Conservation (phyloP, 2,113 vertebrate genomes). For the Plestiodon gilberti region DNA sequence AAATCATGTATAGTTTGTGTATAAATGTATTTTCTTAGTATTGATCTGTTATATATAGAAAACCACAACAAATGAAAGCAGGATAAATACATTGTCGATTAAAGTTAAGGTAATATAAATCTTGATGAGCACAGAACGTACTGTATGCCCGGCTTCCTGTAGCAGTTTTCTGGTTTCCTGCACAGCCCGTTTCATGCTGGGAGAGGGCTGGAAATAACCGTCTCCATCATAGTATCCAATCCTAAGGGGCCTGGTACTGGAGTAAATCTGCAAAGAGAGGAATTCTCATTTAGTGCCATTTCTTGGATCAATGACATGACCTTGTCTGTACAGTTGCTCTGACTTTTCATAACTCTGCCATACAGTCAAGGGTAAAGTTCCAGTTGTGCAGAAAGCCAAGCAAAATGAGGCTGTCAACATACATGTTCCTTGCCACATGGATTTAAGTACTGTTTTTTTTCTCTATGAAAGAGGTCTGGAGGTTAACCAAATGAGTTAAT, state of each 20-base stretch:
- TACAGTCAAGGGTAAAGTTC: background rate
- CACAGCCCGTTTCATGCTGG: constrained; percentile 83
- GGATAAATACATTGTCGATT: background rate
- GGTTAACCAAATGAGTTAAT: background rate
- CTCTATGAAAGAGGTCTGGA: background rate
- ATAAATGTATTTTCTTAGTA: background rate
- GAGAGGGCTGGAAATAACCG: constrained; percentile 74
- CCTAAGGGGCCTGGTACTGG: constrained; percentile 77
- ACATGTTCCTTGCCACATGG: background rate
- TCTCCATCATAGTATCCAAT: constrained; percentile 85
- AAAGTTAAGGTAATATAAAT: background rate
- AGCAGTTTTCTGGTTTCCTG: constrained; percentile 83
- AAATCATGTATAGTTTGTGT: background rate
- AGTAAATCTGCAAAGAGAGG: constrained; percentile 76
- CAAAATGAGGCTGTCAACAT: background rate
- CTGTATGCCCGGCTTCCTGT: constrained; percentile 88
- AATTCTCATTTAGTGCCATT: background rate
- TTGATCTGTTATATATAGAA: background rate
- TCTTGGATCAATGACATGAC: background rate
- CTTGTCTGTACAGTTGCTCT: background rate
- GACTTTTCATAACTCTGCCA: background rate
- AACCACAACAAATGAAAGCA: background rate
- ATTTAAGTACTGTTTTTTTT: background rate
- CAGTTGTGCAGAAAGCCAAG: background rate
- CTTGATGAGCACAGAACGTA: constrained; percentile 52